phyloP scores from a whole-genome alignment of 2,113 vertebrate genomes.

The Alligator sinensis region DNA sequence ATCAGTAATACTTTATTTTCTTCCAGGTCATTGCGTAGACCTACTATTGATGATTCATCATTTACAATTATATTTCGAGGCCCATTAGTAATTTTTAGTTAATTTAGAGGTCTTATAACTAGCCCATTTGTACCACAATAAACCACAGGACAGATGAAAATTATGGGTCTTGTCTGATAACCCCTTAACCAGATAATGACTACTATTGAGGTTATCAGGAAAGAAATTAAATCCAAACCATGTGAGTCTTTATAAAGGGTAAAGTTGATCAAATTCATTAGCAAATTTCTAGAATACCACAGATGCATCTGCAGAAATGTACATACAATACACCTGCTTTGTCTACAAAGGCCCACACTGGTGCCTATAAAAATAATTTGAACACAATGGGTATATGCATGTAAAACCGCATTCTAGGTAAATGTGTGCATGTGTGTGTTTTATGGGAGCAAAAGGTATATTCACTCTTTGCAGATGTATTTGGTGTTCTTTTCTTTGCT shows the following conservation, averaged over 20 bases:
- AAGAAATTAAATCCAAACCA: background rate
- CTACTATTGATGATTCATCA: background rate
- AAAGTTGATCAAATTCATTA: background rate
- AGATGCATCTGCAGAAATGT: background rate
- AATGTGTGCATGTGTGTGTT: background rate
- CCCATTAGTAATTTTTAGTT: background rate
- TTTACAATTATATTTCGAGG: background rate
- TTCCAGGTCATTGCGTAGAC: slow-evolving; percentile 3
- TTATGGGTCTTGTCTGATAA: background rate
- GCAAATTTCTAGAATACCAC: accelerated
- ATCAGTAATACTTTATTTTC: background rate
- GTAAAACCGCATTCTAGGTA: background rate
- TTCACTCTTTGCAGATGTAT: background rate
- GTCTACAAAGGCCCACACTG: accelerated
- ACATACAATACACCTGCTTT: background rate
- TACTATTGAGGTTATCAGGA: background rate
- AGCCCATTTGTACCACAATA: background rate
- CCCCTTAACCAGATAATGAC: background rate
- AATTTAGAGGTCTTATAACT: background rate
- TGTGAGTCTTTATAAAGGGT: background rate
- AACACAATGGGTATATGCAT: background rate
- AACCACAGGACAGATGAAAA: background rate
- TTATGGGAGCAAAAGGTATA: background rate
- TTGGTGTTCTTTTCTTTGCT: background rate
- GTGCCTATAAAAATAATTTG: background rate